Percentiles rank a stretch among this genome's conserved stretches.
phyloP scores from a whole-genome alignment of 1,140 invertebrate genomes.

The Pogonomyrmex barbatus region DNA sequence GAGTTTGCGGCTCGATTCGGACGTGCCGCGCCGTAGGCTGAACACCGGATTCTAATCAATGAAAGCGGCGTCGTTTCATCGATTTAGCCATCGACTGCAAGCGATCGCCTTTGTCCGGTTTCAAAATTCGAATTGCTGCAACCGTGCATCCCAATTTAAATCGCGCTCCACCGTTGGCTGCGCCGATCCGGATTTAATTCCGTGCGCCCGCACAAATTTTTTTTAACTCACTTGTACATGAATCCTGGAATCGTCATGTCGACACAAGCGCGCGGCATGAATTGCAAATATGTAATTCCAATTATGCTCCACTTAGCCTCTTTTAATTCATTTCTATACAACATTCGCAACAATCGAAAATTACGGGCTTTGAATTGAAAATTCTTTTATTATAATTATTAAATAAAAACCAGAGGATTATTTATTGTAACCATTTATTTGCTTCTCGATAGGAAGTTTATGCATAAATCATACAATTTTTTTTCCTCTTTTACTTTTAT shows the following conservation, averaged over 20 bases:
- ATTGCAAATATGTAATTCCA: slow-evolving; percentile 3
- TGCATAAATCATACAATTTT: neutral
- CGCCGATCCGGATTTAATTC: slow-evolving; percentile 44
- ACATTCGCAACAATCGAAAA: neutral
- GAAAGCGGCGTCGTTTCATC: slow-evolving; percentile 53
- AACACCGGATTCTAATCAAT: slow-evolving; percentile 65
- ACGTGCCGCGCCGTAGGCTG: slow-evolving; percentile 46
- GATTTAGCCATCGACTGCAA: slow-evolving; percentile 51
- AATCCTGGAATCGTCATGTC: neutral
- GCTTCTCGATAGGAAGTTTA: neutral
- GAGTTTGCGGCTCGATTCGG: slow-evolving; percentile 61
- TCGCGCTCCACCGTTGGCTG: neutral
- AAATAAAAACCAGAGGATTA: neutral
- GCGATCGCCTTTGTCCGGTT: slow-evolving; percentile 46
- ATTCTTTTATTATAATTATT: neutral
- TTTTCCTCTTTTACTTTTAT: neutral
- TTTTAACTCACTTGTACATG: neutral
- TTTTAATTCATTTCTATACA: neutral
- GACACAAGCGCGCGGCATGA: neutral
- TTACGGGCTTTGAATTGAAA: neutral
- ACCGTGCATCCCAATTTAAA: slow-evolving; percentile 50
- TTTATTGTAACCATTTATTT: slow-evolving; percentile 8
- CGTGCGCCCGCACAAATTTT: neutral
- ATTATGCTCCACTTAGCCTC: slow-evolving; percentile 32
- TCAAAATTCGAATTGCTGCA: slow-evolving; percentile 29